These are phyloP conservation scores for Dolomedes plantarius DNA, from an alignment of 2,888 invertebrate genomes.

Conservation along the genomic window DNA sequence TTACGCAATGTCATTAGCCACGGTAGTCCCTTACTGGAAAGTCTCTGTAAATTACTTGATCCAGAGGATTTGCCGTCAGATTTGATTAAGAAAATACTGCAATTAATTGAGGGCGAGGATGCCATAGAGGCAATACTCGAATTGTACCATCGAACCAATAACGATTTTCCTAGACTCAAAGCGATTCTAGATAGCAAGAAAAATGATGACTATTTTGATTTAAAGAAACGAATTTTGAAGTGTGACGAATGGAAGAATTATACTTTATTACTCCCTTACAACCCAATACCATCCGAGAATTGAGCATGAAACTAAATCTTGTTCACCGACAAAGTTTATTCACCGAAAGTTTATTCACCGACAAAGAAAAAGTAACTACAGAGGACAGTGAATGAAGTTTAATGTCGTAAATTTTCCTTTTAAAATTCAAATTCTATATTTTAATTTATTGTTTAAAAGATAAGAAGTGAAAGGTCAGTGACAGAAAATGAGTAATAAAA, in stretches of 20 bases:
- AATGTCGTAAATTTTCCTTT: too few relatives aligned
- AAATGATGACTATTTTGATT: neutral
- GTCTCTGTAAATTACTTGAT: conserved; percentile 14
- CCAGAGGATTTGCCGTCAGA: conserved; percentile 39
- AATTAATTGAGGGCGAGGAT: conserved; percentile 23
- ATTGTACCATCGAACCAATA: neutral
- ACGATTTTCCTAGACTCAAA: neutral
- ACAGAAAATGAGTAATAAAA: too few relatives aligned
- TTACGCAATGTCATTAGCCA: conserved; percentile 27
- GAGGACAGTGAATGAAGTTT: too few relatives aligned
- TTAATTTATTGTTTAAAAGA: too few relatives aligned
- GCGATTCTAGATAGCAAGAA: neutral
- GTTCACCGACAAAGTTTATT: too few relatives aligned
- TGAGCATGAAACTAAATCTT: too few relatives aligned
- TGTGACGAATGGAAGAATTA: neutral
- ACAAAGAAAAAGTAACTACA: too few relatives aligned
- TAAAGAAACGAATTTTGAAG: neutral
- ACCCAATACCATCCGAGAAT: too few relatives aligned
- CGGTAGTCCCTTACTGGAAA: conserved; percentile 29
- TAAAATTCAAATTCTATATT: too few relatives aligned
- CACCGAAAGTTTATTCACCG: too few relatives aligned
- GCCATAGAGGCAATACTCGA: neutral
- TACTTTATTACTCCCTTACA: neutral
- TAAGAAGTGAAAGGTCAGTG: too few relatives aligned
- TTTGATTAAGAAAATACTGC: conserved; percentile 19